These are phyloP conservation scores for Nannoperca australis DNA, from an alignment of 2,797 vertebrate species.

Conservation along the genomic window DNA sequence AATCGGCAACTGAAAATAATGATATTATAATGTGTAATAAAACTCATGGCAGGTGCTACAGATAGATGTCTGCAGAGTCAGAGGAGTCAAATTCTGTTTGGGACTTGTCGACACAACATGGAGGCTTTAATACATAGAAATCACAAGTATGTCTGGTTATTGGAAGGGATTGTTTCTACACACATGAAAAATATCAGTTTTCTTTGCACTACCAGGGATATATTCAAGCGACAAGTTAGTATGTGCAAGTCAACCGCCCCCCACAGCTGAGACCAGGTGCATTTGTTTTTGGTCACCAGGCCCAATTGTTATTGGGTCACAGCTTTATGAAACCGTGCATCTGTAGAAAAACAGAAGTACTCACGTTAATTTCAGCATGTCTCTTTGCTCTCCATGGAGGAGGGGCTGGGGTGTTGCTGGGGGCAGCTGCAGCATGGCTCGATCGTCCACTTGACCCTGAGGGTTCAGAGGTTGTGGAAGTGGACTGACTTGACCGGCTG, in stretches of 20 bases:
- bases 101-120: not conserved
- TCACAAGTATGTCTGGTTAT: not conserved
- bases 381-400: slow-evolving; percentile 74
- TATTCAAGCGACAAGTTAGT: not conserved
- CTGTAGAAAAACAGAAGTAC: slow-evolving; percentile 34
- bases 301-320: not conserved
- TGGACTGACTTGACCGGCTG: slow-evolving; percentile 18
- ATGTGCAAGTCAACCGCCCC: too few relatives aligned
- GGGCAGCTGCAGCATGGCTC: slow-evolving; percentile 9
- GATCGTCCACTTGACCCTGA: slow-evolving; percentile 21
- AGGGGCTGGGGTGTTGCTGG: slow-evolving; percentile 9
- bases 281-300: not conserved
- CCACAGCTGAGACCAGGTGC: too few relatives aligned
- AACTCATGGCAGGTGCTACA: not conserved
- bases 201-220: not conserved
- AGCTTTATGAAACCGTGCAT: not conserved
- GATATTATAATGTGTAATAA: not conserved
- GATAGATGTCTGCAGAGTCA: not conserved
- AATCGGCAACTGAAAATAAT: not conserved
- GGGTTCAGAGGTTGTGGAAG: not conserved
- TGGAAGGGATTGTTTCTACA: not conserved
- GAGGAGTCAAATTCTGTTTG: not conserved
- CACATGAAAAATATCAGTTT: too few relatives aligned
- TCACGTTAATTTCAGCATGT: slow-evolving; percentile 69
- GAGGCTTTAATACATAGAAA: slow-evolving; percentile 9